Evolutionary conservation across 2,113 vertebrate genomes (phyloP), one percentile per base, ranked within the genome.

Genomic region (Vombatus ursinus): DNA sequence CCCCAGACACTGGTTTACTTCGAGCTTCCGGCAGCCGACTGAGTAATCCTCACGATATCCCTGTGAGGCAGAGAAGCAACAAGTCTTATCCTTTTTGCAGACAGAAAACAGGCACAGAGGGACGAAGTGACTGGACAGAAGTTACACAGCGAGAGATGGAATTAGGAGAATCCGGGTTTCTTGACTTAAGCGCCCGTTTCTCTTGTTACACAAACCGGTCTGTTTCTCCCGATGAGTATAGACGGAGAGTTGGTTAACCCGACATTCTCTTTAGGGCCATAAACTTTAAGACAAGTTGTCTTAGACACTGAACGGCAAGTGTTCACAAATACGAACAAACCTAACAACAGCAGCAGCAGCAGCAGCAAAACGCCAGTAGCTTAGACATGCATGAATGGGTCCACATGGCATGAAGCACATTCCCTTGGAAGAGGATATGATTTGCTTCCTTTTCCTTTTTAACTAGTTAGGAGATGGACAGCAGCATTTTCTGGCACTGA

Each of bases 51-150:
- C 96, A 96, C 93, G 97, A 97, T 97, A 97, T 94, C 97, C 97
- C 96, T 97, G 97, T 97, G 98, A 98, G 97, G 97, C 97, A 98
- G 97, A 96, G 97, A 95, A 97, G 98, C 96, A 96, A 97, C 93
- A 96, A 77, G 89, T 95, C 96, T 98, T 92, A 97, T 94, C 95
- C 96, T 50, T 97, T 98, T 95, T 98, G 96, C 92, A 97, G 98
- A 97, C 95, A 98, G 98, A 97, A 97, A 98, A 98, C 57, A 98
- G 97, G 96, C 97, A 97, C 93, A 24, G 61, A 98, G 97, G 97
- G 95, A 93, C 96, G 95, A 97, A 98, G 93, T n/a, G n/a, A 44
- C 0, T 84, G 61, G 96, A 95, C 4, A 89, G 91, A 11, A 93
- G n/a, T 50, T 25, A 77, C 92, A 97, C 94, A 97, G 96, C 96